Evolutionary conservation across 2,888 invertebrate genomes (phyloP).

Genomic region (Andrena hattorfiana): DNA sequence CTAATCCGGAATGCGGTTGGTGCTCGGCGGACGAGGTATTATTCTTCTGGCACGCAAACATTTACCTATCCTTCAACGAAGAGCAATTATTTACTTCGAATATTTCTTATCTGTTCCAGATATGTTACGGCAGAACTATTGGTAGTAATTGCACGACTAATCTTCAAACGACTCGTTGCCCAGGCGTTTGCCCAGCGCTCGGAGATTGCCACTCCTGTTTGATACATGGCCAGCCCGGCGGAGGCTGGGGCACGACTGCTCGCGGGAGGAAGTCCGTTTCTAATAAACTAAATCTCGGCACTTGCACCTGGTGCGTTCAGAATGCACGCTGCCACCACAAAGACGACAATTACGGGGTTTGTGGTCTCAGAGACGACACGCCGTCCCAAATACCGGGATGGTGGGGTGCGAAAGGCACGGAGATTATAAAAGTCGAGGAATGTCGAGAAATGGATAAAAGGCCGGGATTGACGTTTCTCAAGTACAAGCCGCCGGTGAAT

Average conservation of each 20-base stretch:
- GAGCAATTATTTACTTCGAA: neutral
- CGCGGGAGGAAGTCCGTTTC: constrained; percentile 88
- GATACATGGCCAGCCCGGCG: constrained; percentile 90
- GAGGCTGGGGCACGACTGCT: constrained; percentile 82
- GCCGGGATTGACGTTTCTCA: constrained; percentile 95
- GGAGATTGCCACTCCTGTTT: constrained; percentile 96
- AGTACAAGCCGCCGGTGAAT: constrained; percentile 95
- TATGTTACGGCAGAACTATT: constrained; percentile 93
- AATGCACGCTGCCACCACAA: constrained; percentile 95
- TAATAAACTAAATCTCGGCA: constrained; percentile 91
- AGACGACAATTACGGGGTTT: constrained; percentile 93
- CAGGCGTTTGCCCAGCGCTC: constrained; percentile 95
- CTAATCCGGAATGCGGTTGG: constrained; percentile 98
- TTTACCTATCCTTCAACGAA: neutral
- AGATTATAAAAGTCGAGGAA: constrained; percentile 90
- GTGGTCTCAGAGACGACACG: constrained; percentile 91
- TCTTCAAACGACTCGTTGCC: constrained; percentile 94
- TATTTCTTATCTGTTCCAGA: constrained; percentile 65
- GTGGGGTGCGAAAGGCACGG: constrained; percentile 95
- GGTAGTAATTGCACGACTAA: constrained; percentile 96
- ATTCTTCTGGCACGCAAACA: neutral
- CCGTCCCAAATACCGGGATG: constrained; percentile 94
- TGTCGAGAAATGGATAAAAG: constrained; percentile 92
- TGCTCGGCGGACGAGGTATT: constrained; percentile 92
- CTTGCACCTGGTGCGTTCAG: constrained; percentile 97